Percentiles rank a stretch among this genome's conserved stretches.
Conservation (phyloP, 2,888 invertebrate species). For the Conus canariensis region DNA sequence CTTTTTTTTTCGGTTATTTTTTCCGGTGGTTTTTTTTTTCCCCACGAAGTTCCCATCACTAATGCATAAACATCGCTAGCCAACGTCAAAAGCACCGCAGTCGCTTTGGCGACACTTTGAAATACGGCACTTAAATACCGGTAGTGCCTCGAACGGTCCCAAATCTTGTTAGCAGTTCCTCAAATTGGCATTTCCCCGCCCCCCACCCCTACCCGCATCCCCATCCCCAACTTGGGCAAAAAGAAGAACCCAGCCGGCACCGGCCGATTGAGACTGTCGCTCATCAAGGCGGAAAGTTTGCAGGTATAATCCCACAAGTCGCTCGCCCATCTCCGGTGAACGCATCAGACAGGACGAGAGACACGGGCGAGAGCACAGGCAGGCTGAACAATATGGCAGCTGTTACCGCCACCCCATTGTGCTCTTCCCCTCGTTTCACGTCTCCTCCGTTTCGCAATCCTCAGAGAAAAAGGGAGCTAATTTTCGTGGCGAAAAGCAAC, state of each 20-base stretch:
- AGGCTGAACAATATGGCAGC: constrained; percentile 20
- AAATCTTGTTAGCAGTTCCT: too few species aligned
- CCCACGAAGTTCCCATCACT: too few species aligned
- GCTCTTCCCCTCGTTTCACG: background rate
- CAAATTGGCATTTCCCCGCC: too few species aligned
- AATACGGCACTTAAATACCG: too few species aligned
- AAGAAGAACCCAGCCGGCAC: background rate
- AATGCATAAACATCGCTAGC: too few species aligned
- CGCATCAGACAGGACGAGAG: background rate
- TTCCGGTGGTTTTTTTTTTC: too few species aligned
- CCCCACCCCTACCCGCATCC: too few species aligned
- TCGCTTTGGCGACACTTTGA: too few species aligned
- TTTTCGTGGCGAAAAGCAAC: constrained; percentile 5
- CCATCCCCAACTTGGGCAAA: too few species aligned
- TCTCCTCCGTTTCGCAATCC: constrained; percentile 21
- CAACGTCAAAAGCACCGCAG: too few species aligned
- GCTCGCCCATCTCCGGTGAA: background rate
- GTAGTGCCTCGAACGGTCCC: too few species aligned
- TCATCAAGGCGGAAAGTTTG: background rate
- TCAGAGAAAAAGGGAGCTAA: constrained; percentile 32
- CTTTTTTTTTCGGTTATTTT: too few species aligned
- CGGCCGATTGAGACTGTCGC: background rate
- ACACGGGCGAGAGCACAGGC: background rate
- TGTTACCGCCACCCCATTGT: constrained; percentile 16
- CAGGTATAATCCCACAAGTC: background rate